A percentile compares a stretch with the other conserved stretches of the same genome.
phyloP scores from a whole-genome alignment of 1,140 invertebrate genomes.

The Neotoxoptera formosana region DNA sequence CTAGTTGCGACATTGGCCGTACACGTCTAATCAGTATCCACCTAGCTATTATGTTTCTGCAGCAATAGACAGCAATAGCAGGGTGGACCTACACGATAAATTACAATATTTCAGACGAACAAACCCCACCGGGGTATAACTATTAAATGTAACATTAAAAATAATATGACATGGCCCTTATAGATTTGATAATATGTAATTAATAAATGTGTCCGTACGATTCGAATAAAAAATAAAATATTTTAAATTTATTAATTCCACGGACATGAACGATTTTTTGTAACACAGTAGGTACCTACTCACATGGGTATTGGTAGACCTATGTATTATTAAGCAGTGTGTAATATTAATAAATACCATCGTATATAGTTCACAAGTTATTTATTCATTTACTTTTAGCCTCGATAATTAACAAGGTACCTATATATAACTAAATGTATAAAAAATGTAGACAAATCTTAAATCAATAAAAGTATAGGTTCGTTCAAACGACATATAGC shows the following conservation, averaged over 20 bases:
- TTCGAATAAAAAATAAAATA: not conserved
- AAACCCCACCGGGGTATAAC: not conserved
- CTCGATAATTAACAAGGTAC: not conserved
- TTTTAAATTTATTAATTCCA: not conserved
- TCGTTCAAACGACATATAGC: not conserved
- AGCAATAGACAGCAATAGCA: not conserved
- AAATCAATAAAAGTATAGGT: not conserved
- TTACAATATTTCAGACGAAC: not conserved
- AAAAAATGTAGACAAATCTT: not conserved
- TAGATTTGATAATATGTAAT: not conserved
- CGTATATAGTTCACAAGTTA: not conserved
- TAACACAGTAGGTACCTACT: not conserved
- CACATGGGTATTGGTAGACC: too few species aligned
- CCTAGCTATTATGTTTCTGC: not conserved
- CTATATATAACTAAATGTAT: not conserved
- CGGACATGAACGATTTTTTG: not conserved
- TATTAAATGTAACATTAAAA: not conserved
- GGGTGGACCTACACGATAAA: not conserved
- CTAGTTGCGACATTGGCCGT: too few species aligned
- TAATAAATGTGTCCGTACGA: too few species aligned
- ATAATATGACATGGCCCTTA: not conserved
- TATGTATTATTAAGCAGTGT: too few species aligned
- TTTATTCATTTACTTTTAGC: not conserved
- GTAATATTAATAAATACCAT: not conserved
- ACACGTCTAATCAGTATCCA: not conserved